A percentile compares a stretch with the other conserved stretches of the same genome.
These are phyloP conservation scores for Aepyceros melampus DNA, from an alignment of 2,113 vertebrate species.

Conservation along the genomic window DNA sequence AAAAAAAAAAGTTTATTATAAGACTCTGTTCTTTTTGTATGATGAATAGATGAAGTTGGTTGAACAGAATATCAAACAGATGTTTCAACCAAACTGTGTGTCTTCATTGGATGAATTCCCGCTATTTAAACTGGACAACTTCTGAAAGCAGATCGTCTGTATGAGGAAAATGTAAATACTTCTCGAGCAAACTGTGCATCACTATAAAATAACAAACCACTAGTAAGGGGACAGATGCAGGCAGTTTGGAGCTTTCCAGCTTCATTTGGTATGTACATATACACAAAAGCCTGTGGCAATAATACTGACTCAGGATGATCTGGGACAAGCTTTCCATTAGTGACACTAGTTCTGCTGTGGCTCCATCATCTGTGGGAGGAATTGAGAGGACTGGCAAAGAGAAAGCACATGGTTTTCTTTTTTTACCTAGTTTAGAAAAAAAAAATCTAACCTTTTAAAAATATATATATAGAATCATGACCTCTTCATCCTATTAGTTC, in stretches of 20 bases:
- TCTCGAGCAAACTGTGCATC: constrained; percentile 48
- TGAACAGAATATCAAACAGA: constrained; percentile 75
- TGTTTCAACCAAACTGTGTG: constrained; percentile 69
- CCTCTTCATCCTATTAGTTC: neutral
- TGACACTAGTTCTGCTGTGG: neutral
- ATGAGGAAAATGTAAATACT: constrained; percentile 60
- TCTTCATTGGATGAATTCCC: constrained; percentile 65
- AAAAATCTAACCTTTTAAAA: neutral
- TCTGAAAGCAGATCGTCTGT: constrained; percentile 58
- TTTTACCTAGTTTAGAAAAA: neutral
- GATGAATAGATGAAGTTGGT: constrained; percentile 66
- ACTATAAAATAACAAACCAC: constrained; percentile 64
- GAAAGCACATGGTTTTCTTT: neutral
- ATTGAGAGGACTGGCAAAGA: neutral
- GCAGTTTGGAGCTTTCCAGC: constrained; percentile 39
- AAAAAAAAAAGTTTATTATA: constrained; percentile 80
- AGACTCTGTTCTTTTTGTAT: constrained; percentile 75
- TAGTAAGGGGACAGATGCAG: constrained; percentile 62
- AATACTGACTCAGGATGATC: constrained; percentile 51
- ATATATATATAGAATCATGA: neutral
- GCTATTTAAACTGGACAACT: constrained; percentile 66
- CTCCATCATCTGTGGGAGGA: neutral
- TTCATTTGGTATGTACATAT: constrained; percentile 53
- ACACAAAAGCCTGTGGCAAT: constrained; percentile 45
- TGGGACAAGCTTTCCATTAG: constrained; percentile 33